phyloP scores from a whole-genome alignment of 2,113 vertebrate species.

The Oncorhynchus masou region DNA sequence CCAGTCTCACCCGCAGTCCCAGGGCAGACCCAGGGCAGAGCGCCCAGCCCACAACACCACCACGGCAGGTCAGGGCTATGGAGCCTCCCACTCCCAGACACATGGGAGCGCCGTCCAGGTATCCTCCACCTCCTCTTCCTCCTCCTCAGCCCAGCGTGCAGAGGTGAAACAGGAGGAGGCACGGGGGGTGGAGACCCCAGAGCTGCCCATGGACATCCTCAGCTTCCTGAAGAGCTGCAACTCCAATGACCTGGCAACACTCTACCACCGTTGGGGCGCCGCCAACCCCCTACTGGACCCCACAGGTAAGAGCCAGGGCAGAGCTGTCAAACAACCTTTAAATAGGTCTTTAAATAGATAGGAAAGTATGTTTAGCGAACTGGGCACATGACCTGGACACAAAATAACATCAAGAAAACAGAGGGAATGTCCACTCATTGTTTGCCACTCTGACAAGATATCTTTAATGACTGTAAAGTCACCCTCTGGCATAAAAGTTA shows the following conservation, averaged over 20 bases:
- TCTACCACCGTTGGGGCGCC: constrained; percentile 88
- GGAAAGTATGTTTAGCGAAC: too few species aligned
- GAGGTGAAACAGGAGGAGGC: constrained; percentile 77
- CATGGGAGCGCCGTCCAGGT: constrained; percentile 26
- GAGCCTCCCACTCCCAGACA: constrained; percentile 63
- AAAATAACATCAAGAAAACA: too few species aligned
- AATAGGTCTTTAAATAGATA: too few species aligned
- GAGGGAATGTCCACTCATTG: too few species aligned
- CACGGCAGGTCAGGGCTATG: constrained; percentile 57
- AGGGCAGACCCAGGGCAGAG: constrained; percentile 17
- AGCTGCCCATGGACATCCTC: constrained; percentile 81
- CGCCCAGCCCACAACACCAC: constrained; percentile 59
- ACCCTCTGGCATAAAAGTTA: too few species aligned
- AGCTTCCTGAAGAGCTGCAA: constrained; percentile 88
- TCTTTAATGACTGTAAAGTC: too few species aligned
- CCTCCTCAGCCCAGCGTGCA: constrained; percentile 42
- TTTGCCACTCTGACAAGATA: too few species aligned
- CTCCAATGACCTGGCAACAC: constrained; percentile 84
- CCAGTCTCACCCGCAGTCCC: constrained; percentile 57
- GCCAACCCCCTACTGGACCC: constrained; percentile 80
- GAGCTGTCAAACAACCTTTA: not conserved
- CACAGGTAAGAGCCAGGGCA: constrained; percentile 73
- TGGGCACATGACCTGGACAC: not conserved
- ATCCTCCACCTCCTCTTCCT: constrained; percentile 38
- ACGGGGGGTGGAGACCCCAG: constrained; percentile 66